Evolutionary conservation across 2,888 invertebrate genomes (phyloP).

Genomic region (Adelognathus sp.): DNA sequence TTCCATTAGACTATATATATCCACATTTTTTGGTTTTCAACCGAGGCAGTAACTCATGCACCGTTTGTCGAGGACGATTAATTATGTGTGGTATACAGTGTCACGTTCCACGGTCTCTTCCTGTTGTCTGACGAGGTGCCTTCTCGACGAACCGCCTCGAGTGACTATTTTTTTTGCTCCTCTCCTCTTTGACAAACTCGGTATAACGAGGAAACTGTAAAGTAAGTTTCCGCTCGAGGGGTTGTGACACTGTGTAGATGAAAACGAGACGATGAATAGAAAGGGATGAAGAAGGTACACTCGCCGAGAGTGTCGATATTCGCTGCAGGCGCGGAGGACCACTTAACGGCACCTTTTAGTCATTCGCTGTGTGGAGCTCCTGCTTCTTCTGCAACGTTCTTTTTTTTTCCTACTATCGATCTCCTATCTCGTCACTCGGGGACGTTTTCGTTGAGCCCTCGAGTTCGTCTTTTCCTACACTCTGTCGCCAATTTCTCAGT

Average conservation of each 20-base stretch:
- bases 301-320: conserved; percentile 33
- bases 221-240: conserved; percentile 1
- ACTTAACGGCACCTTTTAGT: conserved; percentile 36
- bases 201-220: background rate
- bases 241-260: background rate
- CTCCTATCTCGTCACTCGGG: background rate
- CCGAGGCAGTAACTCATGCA: background rate
- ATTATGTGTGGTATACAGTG: conserved; percentile 8
- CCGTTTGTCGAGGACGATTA: conserved; percentile 1
- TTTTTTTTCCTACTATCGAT: conserved; percentile 6
- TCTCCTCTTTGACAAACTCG: background rate
- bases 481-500: conserved; percentile 17
- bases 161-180: background rate
- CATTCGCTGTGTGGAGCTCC: background rate
- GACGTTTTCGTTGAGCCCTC: background rate
- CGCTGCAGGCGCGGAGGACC: conserved; percentile 25
- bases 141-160: background rate
- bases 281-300: background rate
- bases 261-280: background rate
- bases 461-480: conserved; percentile 25
- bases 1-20: no score
- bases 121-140: conserved; percentile 26
- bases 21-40: no score
- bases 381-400: background rate
- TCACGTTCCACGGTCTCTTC: conserved; percentile 30